phyloP scores from a whole-genome alignment of 2,888 invertebrate genomes.

The Leptura quadrifasciata region DNA sequence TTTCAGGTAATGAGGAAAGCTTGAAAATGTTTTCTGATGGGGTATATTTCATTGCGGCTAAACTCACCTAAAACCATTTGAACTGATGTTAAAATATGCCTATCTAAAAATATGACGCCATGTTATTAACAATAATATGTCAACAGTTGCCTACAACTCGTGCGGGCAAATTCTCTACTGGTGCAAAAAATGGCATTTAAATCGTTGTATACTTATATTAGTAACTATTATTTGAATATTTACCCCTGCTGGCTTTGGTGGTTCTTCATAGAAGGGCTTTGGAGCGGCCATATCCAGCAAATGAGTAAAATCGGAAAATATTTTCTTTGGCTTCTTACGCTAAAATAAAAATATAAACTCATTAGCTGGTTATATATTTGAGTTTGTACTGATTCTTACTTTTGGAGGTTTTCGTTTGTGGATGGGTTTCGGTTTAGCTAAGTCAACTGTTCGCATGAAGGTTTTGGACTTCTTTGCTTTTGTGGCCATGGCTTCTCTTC shows the following conservation, averaged over 20 bases:
- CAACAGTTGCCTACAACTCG: too few species aligned
- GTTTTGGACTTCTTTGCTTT: constrained; percentile 35
- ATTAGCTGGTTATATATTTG: neutral
- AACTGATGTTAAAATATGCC: neutral
- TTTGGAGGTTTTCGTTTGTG: neutral
- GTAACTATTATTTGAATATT: constrained; percentile 35
- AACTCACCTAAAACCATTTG: constrained; percentile 50
- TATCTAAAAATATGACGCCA: neutral
- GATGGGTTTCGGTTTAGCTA: constrained; percentile 16
- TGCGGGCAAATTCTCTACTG: too few species aligned
- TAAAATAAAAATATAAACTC: constrained; percentile 40
- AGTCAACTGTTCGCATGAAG: neutral
- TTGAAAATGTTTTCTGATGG: constrained; percentile 58
- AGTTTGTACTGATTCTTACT: neutral
- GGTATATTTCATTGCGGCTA: constrained; percentile 58
- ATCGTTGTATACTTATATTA: too few species aligned
- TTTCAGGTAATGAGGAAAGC: constrained; percentile 56
- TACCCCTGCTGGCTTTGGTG: constrained; percentile 54
- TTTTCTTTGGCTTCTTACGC: constrained; percentile 51
- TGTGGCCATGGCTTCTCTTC: constrained; percentile 44
- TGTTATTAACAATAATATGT: too few species aligned
- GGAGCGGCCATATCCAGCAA: constrained; percentile 60
- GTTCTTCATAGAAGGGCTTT: constrained; percentile 46
- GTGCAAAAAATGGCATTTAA: too few species aligned
- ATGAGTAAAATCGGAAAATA: constrained; percentile 53